Percentiles rank a stretch among this genome's conserved stretches.
These are phyloP conservation scores for Neotoma lepida DNA, from an alignment of 2,113 vertebrate genomes.

Conservation along the genomic window DNA sequence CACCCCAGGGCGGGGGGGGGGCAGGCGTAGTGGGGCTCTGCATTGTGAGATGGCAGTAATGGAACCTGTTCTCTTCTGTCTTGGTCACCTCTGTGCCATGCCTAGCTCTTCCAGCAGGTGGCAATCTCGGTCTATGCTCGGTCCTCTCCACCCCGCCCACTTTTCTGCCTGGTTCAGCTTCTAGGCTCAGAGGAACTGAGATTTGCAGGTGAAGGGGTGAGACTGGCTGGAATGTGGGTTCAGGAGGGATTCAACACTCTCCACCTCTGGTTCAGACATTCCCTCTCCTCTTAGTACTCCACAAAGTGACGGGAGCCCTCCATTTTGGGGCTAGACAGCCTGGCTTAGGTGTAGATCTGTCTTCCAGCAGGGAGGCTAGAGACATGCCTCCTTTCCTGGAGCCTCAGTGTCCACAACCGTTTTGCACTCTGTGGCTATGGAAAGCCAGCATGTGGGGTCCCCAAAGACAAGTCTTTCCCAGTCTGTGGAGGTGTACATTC, in stretches of 20 bases:
- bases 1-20: background rate
- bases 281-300: background rate
- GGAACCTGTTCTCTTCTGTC: fast-evolving
- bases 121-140: slow-evolving; percentile 47
- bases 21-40: background rate
- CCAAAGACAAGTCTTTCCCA: background rate
- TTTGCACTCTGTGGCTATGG: background rate
- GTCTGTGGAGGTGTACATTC: fast-evolving
- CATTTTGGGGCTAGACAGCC: background rate
- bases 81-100: fast-evolving
- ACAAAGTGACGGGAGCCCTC: background rate
- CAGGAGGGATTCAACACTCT: fast-evolving
- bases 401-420: background rate
- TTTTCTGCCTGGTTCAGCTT: background rate
- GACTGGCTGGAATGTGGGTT: no score
- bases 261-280: background rate
- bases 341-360: background rate
- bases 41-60: fast-evolving
- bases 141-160: background rate
- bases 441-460: background rate
- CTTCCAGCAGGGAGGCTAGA: background rate
- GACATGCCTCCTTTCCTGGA: background rate
- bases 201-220: no score
- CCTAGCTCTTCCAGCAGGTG: slow-evolving; percentile 70
- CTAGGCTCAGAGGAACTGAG: background rate